Evolutionary conservation across 1,140 invertebrate species (phyloP).

Genomic region (Rhagoletis pomonella): DNA sequence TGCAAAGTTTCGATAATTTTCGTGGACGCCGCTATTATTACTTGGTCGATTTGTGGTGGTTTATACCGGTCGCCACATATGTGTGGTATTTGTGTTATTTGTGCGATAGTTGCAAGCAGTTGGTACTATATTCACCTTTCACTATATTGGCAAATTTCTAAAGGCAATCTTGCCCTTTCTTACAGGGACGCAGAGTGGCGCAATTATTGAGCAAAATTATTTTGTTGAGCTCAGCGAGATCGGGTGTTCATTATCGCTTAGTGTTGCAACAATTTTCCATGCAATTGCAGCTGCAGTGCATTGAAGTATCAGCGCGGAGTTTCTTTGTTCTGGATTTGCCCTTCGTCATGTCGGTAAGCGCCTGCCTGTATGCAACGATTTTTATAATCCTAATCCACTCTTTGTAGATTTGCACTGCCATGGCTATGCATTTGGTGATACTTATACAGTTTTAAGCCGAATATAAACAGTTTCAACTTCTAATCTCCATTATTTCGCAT

Average conservation of each 20-base stretch:
- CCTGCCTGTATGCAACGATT: not conserved
- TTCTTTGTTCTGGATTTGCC: not conserved
- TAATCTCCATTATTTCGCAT: not conserved
- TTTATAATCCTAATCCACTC: too few relatives aligned
- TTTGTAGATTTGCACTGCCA: not conserved
- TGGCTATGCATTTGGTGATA: constrained; percentile 19
- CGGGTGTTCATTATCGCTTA: not conserved
- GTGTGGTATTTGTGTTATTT: constrained; percentile 4
- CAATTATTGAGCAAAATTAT: not conserved
- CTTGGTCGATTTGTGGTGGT: not conserved
- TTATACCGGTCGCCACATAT: not conserved
- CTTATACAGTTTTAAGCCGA: not conserved
- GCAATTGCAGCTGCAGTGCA: constrained; percentile 16
- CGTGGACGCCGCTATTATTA: not conserved
- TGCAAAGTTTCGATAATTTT: constrained; percentile 49
- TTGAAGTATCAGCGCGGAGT: not conserved
- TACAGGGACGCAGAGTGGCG: not conserved
- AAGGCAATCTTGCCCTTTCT: not conserved
- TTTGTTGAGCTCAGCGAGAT: not conserved
- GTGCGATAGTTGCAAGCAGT: not conserved
- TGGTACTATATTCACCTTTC: not conserved
- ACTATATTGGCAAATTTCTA: too few relatives aligned
- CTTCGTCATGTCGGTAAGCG: constrained; percentile 20
- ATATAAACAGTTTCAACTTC: too few relatives aligned
- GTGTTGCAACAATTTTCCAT: constrained; percentile 14